Evolutionary conservation across 2,888 invertebrate genomes (phyloP), one percentile per base, ranked within the genome.

Genomic region (Periphyllus acericola): DNA sequence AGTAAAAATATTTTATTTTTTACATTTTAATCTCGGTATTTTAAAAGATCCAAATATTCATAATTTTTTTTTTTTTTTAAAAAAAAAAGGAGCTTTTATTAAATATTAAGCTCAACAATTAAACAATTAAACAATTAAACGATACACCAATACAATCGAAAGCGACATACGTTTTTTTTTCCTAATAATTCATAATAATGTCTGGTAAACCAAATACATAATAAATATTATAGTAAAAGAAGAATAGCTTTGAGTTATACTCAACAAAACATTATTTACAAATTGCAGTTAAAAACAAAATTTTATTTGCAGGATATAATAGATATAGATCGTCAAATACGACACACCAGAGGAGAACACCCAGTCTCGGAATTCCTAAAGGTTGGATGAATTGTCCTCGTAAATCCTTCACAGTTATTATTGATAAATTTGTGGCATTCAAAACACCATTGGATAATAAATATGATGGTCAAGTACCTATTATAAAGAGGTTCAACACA

Each of bases 331-430:
- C 80, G 1, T 85, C 85, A 32, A 79, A 79, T 68, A 71, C 78
- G 4, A 74, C 80, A 17, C n/a, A 81, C 6, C 40, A 8, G 9
- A 40, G 9, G 14, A 1, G 14, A 9, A 9, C 5, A 46, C 46
- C 6, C n/a, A 25, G 36, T 55, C 87, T 46, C 36, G 94, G 95
- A n/a, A 92, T 97, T 89, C 97, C 97, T 25, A 94, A 95, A 90
- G 94, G 97, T 90, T 98, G 98, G 98, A 92, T 97, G 29, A 94
- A 95, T 90, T 98, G 98, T 91, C 98, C 98, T 83, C 93, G 97
- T 90, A 97, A 96, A 92, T 94, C 96, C 40, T 92, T 93, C 55
- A 93, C 92, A 80, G 92, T 97, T 82, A 94, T 98, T 88, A 94
- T 94, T 74, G 94, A 95, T 83, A 96, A 96, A 91, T 99, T 99